These are phyloP conservation scores for Addax nasomaculatus DNA, from an alignment of 2,113 vertebrate genomes.

Conservation along the genomic window DNA sequence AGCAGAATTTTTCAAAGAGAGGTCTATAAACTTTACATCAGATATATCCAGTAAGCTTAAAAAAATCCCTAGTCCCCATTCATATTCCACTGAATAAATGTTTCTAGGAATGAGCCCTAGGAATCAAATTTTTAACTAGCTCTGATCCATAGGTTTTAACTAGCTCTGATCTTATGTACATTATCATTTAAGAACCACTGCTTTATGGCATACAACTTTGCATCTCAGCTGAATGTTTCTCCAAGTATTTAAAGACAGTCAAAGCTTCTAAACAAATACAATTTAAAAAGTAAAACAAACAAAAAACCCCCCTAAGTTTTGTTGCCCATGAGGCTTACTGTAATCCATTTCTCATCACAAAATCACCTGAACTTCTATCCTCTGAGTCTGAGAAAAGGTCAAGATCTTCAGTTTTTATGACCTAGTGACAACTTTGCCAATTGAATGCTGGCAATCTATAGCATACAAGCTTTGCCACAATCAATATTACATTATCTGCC, in stretches of 20 bases:
- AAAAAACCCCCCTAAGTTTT: background rate
- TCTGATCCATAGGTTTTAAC: background rate
- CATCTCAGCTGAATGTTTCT: background rate
- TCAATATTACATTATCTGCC: background rate
- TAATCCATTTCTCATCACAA: background rate
- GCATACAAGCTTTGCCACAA: background rate
- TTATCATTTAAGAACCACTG: background rate
- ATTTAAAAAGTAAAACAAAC: background rate
- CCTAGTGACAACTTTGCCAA: background rate
- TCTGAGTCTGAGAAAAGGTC: background rate
- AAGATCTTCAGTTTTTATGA: background rate
- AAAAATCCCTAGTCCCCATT: background rate
- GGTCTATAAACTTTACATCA: background rate
- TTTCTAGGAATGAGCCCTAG: background rate
- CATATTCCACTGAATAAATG: background rate
- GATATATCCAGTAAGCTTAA: background rate
- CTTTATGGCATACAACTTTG: background rate
- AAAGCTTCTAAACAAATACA: background rate
- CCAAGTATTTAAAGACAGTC: background rate
- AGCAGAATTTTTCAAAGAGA: background rate
- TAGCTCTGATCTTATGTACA: background rate
- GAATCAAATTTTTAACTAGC: background rate
- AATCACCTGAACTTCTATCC: background rate
- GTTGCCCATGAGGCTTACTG: background rate
- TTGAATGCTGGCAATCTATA: background rate